Evolutionary conservation across 2,113 vertebrate genomes (phyloP).

Genomic region (Ammodytes marinus): DNA sequence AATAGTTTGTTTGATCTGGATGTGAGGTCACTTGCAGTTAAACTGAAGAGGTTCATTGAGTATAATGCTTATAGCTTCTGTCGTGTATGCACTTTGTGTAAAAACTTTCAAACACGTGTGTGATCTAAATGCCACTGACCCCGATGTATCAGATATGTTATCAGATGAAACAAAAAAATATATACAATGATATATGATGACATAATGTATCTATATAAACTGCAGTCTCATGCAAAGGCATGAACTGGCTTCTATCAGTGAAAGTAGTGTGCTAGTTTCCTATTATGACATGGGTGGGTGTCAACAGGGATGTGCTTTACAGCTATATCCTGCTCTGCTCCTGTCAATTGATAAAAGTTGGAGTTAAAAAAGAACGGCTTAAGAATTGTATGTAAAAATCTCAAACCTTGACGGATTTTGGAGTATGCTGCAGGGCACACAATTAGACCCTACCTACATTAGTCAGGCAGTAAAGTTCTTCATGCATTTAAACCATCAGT

Average conservation of each 20-base stretch:
- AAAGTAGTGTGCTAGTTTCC: too few relatives aligned
- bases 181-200: background rate
- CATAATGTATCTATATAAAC: background rate
- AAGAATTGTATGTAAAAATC: background rate
- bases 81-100: too few relatives aligned
- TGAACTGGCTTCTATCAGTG: background rate
- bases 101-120: background rate
- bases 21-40: background rate
- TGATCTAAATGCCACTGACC: background rate
- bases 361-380: background rate
- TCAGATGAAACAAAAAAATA: background rate
- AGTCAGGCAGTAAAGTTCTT: background rate
- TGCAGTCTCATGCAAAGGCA: background rate
- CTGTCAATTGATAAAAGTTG: background rate
- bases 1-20: background rate
- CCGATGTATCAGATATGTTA: background rate
- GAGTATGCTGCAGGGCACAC: background rate
- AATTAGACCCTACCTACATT: too few relatives aligned
- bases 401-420: background rate
- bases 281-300: background rate
- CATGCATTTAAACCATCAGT: conserved; percentile 16
- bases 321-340: conserved; percentile 35
- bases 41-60: background rate
- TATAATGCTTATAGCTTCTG: background rate
- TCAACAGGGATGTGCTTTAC: conserved; percentile 40